Evolutionary conservation across 23 tunicate species (phyloP), one percentile per base, ranked within the genome.

Genomic region (Halocynthia aurantium): DNA sequence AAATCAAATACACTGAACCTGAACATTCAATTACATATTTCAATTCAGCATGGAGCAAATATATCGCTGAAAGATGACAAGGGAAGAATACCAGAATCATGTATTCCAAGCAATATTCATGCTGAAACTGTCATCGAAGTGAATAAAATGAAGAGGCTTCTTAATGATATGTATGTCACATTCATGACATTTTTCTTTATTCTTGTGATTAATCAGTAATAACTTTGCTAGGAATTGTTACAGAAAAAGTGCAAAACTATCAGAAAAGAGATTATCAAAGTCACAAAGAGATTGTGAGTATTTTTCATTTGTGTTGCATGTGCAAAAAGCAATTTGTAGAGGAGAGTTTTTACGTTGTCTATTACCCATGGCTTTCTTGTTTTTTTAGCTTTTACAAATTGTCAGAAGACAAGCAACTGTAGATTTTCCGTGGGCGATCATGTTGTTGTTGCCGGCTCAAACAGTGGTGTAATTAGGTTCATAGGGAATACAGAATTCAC

Each of bases 401-500:
- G 44, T 31, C 1, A 31, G 44, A 31, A 31, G 44, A 31, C 44
- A 31, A 31, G 44, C 44, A 31, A 31, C 4, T 31, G 44, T 31
- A 31, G 44, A 31, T 84, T 75, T 69, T 22, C n/a, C 15, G 81
- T 89, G 62, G 96, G 96, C 1, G 88, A 89, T 62, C 70, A 80
- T 8, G 96, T 89, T 10, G 6, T 69, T 15, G 85, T 89, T 12
- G 82, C 88, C 7, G 87, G 81, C 50, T 55, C 80, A 60, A 69
- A 70, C 69, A 61, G 51, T 51, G 96, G 96, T 22, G 73, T 67
- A 13, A 52, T 89, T 52, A 75, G 85, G 17, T 89, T 80, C 57
- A 70, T 89, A 69, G 96, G 96, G 49, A 85, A 69, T 44, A 89
- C 96, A 20, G 75, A 89, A 61, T 89, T 89, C 72, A 84, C 96